These are phyloP conservation scores for Epistrophe grossulariae DNA, from an alignment of 2,888 invertebrate species.

Conservation along the genomic window DNA sequence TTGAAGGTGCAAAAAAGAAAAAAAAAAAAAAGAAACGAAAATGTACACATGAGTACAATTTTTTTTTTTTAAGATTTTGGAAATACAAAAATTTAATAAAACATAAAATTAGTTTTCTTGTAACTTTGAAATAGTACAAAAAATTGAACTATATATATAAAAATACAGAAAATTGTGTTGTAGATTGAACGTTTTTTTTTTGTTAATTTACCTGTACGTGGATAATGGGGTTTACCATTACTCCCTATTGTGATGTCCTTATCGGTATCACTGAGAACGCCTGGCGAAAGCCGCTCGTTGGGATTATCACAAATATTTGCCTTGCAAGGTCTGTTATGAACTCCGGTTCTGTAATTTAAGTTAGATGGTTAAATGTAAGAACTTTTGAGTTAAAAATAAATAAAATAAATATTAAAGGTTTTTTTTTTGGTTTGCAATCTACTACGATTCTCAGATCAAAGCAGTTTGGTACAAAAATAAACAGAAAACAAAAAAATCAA, in stretches of 20 bases:
- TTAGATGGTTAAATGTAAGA: neutral
- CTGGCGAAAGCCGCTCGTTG: slow-evolving; percentile 78
- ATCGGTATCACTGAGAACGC: slow-evolving; percentile 76
- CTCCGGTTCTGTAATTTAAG: slow-evolving; percentile 73
- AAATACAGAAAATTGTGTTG: slow-evolving; percentile 14
- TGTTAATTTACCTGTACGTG: slow-evolving; percentile 76
- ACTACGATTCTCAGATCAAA: slow-evolving; percentile 37
- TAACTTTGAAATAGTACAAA: slow-evolving; percentile 52
- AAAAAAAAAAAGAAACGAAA: slow-evolving; percentile 48
- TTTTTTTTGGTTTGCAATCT: neutral
- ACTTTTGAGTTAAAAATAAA: neutral
- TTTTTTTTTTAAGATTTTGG: slow-evolving; percentile 52
- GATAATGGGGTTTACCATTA: slow-evolving; percentile 75
- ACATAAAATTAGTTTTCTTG: slow-evolving; percentile 44
- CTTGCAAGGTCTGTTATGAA: slow-evolving; percentile 77
- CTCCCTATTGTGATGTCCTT: slow-evolving; percentile 75
- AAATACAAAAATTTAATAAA: slow-evolving; percentile 66
- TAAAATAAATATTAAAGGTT: neutral
- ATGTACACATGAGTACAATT: slow-evolving; percentile 65
- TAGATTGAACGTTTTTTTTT: neutral
- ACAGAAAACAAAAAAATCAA: slow-evolving; percentile 22
- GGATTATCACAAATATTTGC: slow-evolving; percentile 78
- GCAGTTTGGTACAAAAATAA: slow-evolving; percentile 26
- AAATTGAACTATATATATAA: slow-evolving; percentile 11
- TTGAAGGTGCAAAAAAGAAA: slow-evolving; percentile 65